Evolutionary conservation across 2,113 vertebrate genomes (phyloP).

Genomic region (Beaufortia kweichowensis): DNA sequence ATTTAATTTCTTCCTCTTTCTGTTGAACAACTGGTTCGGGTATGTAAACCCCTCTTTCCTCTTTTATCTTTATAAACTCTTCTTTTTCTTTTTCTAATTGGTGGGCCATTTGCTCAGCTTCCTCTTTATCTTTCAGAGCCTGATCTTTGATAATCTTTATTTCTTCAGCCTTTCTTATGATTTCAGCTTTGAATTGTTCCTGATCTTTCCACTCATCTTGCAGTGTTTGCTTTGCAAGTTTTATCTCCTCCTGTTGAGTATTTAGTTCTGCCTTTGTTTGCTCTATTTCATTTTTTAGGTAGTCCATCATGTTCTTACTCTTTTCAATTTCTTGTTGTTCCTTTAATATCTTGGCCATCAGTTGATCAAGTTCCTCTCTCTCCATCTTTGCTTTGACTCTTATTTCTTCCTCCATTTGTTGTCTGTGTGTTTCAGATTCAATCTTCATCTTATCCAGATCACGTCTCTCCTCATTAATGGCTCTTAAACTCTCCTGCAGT

Average conservation of each 20-base stretch:
- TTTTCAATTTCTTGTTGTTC: not conserved
- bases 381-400: not conserved
- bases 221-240: not conserved
- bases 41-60: not conserved
- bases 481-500: not conserved
- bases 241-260: constrained; percentile 12
- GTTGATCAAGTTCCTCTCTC: not conserved
- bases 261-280: constrained; percentile 12
- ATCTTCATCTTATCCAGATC: not conserved
- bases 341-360: constrained; percentile 10
- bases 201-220: not conserved
- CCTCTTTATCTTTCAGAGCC: too few relatives aligned
- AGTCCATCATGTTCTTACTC: not conserved
- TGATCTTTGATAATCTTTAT: not conserved
- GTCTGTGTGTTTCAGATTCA: not conserved
- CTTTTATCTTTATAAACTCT: not conserved
- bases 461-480: not conserved
- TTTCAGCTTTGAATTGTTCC: not conserved
- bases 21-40: not conserved
- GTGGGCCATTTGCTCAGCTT: too few relatives aligned
- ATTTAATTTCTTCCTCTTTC: not conserved
- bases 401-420: constrained; percentile 2
- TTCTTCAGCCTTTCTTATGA: not conserved
- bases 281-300: constrained; percentile 14
- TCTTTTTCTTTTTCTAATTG: constrained; percentile 9